phyloP scores from a whole-genome alignment of 2,113 vertebrate genomes.

The Kobus ellipsiprymnus region DNA sequence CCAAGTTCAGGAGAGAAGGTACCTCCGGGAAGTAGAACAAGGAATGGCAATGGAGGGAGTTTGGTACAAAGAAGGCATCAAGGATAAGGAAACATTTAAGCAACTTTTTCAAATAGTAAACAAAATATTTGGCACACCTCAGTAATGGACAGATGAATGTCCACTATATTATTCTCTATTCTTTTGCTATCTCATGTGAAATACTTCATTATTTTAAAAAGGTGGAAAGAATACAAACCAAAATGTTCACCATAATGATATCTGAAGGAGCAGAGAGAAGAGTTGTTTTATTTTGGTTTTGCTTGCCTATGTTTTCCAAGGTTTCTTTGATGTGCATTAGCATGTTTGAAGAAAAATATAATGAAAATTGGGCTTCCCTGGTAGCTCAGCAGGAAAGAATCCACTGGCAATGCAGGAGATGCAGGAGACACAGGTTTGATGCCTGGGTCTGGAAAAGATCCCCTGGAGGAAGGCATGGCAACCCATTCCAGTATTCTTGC shows the following conservation, averaged over 20 bases:
- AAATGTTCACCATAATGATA: neutral
- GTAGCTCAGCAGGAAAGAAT: neutral
- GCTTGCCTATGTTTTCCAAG: neutral
- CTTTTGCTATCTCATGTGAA: neutral
- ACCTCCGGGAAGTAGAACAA: neutral
- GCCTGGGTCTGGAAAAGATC: neutral
- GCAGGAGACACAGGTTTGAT: neutral
- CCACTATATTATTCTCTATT: neutral
- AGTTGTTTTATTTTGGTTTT: neutral
- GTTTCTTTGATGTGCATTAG: neutral
- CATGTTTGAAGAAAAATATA: neutral
- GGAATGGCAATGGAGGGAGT: neutral
- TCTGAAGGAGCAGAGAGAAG: neutral
- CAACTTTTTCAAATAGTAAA: neutral
- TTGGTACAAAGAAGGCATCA: neutral
- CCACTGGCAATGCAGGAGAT: neutral
- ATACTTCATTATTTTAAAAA: neutral
- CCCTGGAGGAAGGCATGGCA: neutral
- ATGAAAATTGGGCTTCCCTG: neutral
- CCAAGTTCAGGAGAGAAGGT: neutral
- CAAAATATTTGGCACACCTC: neutral
- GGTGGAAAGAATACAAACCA: neutral
- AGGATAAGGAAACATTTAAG: neutral
- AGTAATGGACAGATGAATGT: neutral
- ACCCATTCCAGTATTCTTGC: neutral